Percentiles rank a stretch among this genome's conserved stretches.
Conservation (phyloP, 2,888 invertebrate species). For the Uloborus plumipes region DNA sequence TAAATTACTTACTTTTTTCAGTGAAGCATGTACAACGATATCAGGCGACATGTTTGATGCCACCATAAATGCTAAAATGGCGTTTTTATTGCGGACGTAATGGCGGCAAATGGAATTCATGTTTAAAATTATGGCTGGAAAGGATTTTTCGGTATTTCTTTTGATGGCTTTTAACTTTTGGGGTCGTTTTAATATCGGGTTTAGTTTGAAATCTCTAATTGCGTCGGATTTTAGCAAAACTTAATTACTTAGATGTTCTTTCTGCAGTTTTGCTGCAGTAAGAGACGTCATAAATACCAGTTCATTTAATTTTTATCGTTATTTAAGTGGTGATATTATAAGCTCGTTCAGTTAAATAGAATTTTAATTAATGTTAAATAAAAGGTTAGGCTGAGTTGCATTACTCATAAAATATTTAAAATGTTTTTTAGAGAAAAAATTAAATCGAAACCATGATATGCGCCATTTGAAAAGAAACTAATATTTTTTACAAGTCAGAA, state of each 20-base stretch:
- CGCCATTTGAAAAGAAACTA: too few relatives aligned
- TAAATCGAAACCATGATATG: too few relatives aligned
- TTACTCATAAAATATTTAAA: too few relatives aligned
- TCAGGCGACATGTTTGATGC: conserved; percentile 16
- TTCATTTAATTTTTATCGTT: too few relatives aligned
- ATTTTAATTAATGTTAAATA: too few relatives aligned
- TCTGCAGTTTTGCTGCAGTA: background rate
- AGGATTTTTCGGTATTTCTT: conserved; percentile 19
- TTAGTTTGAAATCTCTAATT: conserved; percentile 15
- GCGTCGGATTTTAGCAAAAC: conserved; percentile 41
- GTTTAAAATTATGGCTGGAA: conserved; percentile 10
- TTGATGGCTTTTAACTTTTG: conserved; percentile 1
- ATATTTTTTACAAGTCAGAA: too few relatives aligned
- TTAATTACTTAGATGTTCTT: conserved; percentile 32
- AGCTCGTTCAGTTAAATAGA: too few relatives aligned
- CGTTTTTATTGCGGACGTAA: conserved; percentile 50
- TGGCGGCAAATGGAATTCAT: conserved; percentile 44
- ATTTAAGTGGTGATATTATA: too few relatives aligned
- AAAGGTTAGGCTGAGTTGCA: too few relatives aligned
- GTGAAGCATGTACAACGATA: conserved; percentile 2
- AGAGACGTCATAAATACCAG: too few relatives aligned
- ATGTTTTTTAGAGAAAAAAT: too few relatives aligned
- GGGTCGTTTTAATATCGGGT: conserved; percentile 26
- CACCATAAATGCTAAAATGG: conserved; percentile 43
- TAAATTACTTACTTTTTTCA: conserved; percentile 55